Conservation (phyloP, 2,113 vertebrate species). For the Plectropomus leopardus region DNA sequence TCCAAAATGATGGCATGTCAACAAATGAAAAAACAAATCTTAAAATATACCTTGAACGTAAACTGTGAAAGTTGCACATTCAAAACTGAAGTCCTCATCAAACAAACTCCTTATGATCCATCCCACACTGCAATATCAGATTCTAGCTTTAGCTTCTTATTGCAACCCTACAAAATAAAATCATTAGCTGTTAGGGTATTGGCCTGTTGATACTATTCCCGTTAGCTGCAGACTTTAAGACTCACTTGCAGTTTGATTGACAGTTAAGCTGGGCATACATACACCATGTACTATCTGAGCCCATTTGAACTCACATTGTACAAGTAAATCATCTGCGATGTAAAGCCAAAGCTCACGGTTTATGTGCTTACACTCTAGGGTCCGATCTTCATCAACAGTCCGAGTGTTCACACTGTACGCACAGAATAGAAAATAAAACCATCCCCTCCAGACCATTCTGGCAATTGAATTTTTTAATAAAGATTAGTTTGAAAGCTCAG, state of each 20-base stretch:
- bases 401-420: too few species aligned
- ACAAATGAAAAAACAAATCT: constrained; percentile 7
- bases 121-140: neutral
- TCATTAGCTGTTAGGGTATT: neutral
- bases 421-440: too few species aligned
- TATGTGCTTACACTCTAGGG: too few species aligned
- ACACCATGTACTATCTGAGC: too few species aligned
- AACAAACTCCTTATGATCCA: neutral
- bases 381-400: too few species aligned
- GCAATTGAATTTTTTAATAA: too few species aligned
- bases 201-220: neutral
- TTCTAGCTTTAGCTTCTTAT: constrained; percentile 1
- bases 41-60: neutral
- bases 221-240: neutral
- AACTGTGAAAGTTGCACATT: neutral
- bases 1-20: neutral
- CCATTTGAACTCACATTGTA: too few species aligned
- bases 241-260: neutral
- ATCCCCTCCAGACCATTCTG: too few species aligned
- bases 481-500: too few species aligned
- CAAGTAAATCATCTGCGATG: too few species aligned
- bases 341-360: too few species aligned
- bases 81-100: neutral
- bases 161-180: neutral
- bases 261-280: too few species aligned